These are phyloP conservation scores for Ctenopoma kingsleyae DNA, from an alignment of 2,797 vertebrate species.

Conservation along the genomic window DNA sequence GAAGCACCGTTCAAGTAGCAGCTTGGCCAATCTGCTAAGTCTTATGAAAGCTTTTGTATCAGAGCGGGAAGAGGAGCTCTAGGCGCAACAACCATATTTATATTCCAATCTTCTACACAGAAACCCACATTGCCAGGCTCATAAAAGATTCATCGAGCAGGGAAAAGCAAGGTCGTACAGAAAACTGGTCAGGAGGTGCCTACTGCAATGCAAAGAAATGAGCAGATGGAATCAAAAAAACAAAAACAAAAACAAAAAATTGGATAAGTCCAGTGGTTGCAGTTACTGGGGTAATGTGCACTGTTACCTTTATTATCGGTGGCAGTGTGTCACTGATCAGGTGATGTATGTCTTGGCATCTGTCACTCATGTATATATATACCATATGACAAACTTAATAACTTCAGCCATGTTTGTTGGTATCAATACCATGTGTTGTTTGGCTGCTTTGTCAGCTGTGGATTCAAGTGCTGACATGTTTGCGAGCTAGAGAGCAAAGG, in stretches of 20 bases:
- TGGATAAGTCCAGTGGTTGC: slow-evolving; percentile 43
- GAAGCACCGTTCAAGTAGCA: slow-evolving; percentile 67
- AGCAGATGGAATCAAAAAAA: slow-evolving; percentile 56
- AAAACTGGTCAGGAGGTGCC: slow-evolving; percentile 81
- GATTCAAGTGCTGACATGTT: slow-evolving; percentile 66
- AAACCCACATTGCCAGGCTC: slow-evolving; percentile 84
- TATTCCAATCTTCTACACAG: slow-evolving; percentile 88
- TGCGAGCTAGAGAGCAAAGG: slow-evolving; percentile 65
- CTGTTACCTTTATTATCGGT: slow-evolving; percentile 39
- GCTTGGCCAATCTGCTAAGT: slow-evolving; percentile 72
- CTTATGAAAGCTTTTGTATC: slow-evolving; percentile 78
- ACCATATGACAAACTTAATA: slow-evolving; percentile 13
- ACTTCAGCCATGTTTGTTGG: slow-evolving; percentile 33
- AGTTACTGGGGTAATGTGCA: slow-evolving; percentile 52
- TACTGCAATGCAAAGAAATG: slow-evolving; percentile 68
- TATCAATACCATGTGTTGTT: slow-evolving; percentile 52
- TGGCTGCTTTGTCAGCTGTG: slow-evolving; percentile 49
- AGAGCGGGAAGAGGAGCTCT: slow-evolving; percentile 75
- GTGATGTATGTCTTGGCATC: slow-evolving; percentile 47
- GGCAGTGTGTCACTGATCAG: slow-evolving; percentile 40
- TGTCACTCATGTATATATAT: slow-evolving; percentile 44
- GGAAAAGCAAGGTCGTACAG: slow-evolving; percentile 85
- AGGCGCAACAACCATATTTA: slow-evolving; percentile 85
- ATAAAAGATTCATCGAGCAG: slow-evolving; percentile 87
- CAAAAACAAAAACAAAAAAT: neutral